Conservation (phyloP, 2,113 vertebrate genomes). For the Nansenia antarctica region DNA sequence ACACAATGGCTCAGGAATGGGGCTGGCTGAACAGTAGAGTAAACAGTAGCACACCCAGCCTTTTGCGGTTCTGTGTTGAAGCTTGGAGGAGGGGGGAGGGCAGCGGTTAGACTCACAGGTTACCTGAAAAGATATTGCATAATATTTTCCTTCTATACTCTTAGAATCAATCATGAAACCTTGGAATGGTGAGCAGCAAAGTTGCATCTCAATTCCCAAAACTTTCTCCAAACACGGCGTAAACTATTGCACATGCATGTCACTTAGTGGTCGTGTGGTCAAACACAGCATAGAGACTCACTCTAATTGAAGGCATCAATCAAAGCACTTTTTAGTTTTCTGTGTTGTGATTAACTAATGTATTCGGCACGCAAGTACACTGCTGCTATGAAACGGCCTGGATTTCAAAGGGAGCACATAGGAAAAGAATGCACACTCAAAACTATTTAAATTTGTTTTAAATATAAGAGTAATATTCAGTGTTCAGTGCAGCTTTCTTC, state of each 20-base stretch:
- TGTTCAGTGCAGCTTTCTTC: not conserved
- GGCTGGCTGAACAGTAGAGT: constrained; percentile 6
- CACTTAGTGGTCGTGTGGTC: constrained; percentile 2
- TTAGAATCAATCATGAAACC: too few species aligned
- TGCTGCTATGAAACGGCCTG: too few species aligned
- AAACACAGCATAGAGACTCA: not conserved
- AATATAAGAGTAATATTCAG: not conserved
- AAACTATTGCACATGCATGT: constrained; percentile 3
- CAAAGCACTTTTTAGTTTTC: not conserved
- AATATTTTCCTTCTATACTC: too few species aligned
- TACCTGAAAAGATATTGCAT: too few species aligned
- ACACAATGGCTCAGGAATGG: not conserved
- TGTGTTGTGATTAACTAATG: not conserved
- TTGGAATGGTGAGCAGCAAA: constrained; percentile 41
- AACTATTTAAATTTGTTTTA: too few species aligned
- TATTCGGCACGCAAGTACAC: not conserved
- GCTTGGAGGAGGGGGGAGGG: too few species aligned
- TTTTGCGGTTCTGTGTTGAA: not conserved
- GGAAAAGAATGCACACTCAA: too few species aligned
- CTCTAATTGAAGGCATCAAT: too few species aligned
- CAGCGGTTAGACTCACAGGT: too few species aligned
- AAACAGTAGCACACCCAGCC: not conserved
- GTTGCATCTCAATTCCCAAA: constrained; percentile 14
- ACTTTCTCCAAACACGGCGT: constrained; percentile 14
- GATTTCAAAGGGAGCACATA: not conserved